phyloP scores from a whole-genome alignment of 2,113 vertebrate genomes.

The Synchiropus splendidus region DNA sequence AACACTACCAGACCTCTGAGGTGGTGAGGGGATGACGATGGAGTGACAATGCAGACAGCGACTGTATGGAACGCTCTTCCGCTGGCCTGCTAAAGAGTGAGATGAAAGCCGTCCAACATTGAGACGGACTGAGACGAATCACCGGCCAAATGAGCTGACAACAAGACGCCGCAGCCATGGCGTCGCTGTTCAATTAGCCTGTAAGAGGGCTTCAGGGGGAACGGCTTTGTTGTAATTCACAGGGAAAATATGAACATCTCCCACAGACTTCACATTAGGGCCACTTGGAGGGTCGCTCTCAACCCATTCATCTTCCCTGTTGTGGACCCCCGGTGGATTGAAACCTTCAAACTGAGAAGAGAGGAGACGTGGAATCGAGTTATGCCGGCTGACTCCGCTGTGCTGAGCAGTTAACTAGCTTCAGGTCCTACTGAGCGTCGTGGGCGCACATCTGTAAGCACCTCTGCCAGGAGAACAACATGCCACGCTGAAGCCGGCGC shows the following conservation, averaged over 20 bases:
- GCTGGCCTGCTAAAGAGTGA: conserved; percentile 56
- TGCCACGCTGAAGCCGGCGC: conserved; percentile 4
- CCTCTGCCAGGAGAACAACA: conserved; percentile 3
- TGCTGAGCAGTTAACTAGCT: conserved; percentile 33
- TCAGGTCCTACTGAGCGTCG: conserved; percentile 25
- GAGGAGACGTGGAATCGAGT: conserved; percentile 31
- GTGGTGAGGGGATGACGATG: too few species aligned
- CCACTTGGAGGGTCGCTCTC: conserved; percentile 55
- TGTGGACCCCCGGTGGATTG: conserved; percentile 45
- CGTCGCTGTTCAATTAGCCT: conserved; percentile 74
- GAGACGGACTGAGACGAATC: conserved; percentile 72
- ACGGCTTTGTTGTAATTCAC: conserved; percentile 59
- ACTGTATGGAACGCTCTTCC: conserved; percentile 62
- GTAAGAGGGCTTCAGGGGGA: conserved; percentile 64
- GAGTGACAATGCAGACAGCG: conserved; percentile 16
- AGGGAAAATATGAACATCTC: conserved; percentile 67
- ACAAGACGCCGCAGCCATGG: conserved; percentile 61
- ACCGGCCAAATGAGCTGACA: conserved; percentile 67
- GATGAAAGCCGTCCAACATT: conserved; percentile 54
- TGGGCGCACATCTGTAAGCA: conserved; percentile 20
- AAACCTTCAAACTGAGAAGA: conserved; percentile 35
- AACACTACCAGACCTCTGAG: conserved; percentile 4
- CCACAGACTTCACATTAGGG: conserved; percentile 63
- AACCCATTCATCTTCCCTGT: conserved; percentile 56
- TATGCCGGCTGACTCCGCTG: conserved; percentile 23